Evolutionary conservation across 35 echinoderm and acorn worm species (phyloP).

Genomic region (Stichopus chloronotus): DNA sequence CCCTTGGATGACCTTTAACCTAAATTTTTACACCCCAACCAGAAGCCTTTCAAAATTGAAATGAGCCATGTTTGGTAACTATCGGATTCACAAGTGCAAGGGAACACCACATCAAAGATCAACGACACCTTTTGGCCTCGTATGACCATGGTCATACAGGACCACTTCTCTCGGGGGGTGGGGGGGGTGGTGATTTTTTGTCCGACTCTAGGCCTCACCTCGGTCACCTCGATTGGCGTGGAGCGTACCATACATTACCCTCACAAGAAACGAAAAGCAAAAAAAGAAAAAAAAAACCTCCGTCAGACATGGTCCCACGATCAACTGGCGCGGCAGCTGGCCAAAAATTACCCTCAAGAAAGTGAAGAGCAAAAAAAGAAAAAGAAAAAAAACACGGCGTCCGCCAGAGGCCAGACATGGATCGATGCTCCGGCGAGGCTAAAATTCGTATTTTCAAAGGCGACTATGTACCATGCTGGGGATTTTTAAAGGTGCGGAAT

Average conservation of each 20-base stretch:
- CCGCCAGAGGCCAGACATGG: no score
- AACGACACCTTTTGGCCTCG: background rate
- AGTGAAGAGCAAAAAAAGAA: no score
- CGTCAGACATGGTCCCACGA: no score
- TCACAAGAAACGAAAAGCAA: background rate
- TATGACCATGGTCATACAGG: background rate
- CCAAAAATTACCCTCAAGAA: no score
- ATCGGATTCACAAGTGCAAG: background rate
- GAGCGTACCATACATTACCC: conserved; percentile 8
- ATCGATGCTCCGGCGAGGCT: no score
- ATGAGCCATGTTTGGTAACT: background rate
- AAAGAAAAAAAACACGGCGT: no score
- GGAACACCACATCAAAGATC: background rate
- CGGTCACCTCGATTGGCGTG: background rate
- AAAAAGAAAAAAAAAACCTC: no score
- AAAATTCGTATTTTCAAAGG: no score
- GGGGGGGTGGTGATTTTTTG: background rate
- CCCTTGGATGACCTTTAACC: no score
- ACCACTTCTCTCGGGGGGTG: background rate
- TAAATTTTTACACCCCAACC: background rate
- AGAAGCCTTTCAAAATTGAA: background rate
- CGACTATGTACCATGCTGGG: no score
- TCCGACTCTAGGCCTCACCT: background rate
- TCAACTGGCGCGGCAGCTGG: no score
- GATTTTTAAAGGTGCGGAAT: no score